These are phyloP conservation scores for Hyperoodon ampullatus DNA, from an alignment of 2,113 vertebrate genomes.

Conservation along the genomic window DNA sequence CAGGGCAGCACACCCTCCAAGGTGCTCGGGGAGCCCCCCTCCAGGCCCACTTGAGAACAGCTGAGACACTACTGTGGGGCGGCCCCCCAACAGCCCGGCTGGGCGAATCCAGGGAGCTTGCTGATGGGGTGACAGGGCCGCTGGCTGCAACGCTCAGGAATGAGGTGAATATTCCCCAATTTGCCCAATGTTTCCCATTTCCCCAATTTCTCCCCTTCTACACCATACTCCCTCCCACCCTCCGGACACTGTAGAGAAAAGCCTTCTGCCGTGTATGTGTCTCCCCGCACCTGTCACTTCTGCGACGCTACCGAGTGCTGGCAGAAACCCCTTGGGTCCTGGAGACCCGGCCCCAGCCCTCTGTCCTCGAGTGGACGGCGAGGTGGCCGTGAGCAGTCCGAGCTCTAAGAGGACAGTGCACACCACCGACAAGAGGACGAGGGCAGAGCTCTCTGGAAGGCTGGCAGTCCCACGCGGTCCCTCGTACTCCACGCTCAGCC, in stretches of 20 bases:
- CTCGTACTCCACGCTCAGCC: fast-evolving
- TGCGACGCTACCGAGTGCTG: no score
- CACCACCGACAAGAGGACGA: fast-evolving
- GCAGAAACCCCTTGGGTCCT: neutral
- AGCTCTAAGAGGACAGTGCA: fast-evolving
- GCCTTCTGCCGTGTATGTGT: fast-evolving
- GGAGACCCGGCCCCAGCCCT: neutral
- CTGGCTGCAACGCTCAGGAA: no score
- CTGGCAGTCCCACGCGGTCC: fast-evolving
- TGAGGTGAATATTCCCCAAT: neutral
- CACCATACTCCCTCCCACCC: fast-evolving
- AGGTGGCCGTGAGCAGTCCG: fast-evolving
- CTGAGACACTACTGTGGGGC: fast-evolving
- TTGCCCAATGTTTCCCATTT: neutral
- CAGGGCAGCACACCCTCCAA: neutral
- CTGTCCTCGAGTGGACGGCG: fast-evolving
- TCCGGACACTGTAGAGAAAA: neutral
- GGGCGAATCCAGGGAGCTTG: neutral
- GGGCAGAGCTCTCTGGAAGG: neutral
- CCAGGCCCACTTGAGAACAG: fast-evolving
- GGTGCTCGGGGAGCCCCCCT: no score
- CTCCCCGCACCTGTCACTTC: neutral
- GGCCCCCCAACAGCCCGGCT: no score
- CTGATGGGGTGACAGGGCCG: neutral
- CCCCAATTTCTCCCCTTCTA: neutral